phyloP scores from a whole-genome alignment of 2,113 vertebrate genomes.

The Chelonoidis abingdonii region DNA sequence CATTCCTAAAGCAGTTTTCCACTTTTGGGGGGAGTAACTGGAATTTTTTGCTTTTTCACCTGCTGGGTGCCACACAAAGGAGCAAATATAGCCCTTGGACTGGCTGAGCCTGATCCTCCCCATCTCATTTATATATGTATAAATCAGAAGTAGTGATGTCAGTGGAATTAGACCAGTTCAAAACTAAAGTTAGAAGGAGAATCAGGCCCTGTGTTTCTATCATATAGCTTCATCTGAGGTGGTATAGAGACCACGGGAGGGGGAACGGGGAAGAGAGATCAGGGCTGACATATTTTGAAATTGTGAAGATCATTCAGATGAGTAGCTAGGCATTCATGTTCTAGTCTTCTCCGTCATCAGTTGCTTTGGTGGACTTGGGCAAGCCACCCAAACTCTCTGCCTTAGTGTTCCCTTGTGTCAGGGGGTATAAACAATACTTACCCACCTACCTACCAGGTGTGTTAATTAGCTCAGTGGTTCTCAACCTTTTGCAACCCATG shows the following conservation, averaged over 20 bases:
- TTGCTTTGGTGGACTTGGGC: not conserved
- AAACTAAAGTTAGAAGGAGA: not conserved
- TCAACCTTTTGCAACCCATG: not conserved
- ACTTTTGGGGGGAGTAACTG: too few relatives aligned
- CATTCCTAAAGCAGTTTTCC: too few relatives aligned
- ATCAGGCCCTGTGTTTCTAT: not conserved
- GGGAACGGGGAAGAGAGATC: not conserved
- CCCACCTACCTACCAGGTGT: not conserved
- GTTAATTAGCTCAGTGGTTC: not conserved
- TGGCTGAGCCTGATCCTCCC: too few relatives aligned
- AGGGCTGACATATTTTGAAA: not conserved
- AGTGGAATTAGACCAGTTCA: not conserved
- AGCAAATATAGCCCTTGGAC: too few relatives aligned
- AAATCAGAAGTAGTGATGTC: not conserved
- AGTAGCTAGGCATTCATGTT: not conserved
- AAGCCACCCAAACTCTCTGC: not conserved
- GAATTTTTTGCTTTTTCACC: too few relatives aligned
- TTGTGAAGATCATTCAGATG: not conserved
- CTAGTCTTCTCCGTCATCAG: not conserved
- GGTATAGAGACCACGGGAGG: not conserved
- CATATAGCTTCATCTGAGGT: not conserved
- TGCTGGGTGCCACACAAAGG: too few relatives aligned
- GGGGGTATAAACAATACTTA: not conserved
- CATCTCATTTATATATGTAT: not conserved
- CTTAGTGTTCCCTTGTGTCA: not conserved